Evolutionary conservation across 2,888 invertebrate genomes (phyloP).

Genomic region (Acheta domesticus): DNA sequence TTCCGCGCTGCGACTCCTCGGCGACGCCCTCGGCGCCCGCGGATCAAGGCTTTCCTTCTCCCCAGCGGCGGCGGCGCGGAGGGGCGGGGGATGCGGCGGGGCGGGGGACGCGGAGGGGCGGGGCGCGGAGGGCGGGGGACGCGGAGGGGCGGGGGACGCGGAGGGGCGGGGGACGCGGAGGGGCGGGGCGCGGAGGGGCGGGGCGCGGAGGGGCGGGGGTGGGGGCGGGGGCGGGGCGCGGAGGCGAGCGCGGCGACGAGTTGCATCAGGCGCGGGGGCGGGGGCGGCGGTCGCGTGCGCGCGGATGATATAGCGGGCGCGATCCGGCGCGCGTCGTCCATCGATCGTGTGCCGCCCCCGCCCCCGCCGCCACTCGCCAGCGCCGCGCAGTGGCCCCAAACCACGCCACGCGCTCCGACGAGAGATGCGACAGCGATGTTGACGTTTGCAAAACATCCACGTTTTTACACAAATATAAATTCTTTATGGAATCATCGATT

Average conservation of each 20-base stretch:
- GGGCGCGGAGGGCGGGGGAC: neutral
- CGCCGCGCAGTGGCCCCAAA: neutral
- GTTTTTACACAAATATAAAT: too few relatives aligned
- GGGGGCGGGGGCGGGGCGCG: neutral
- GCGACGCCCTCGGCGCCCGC: too few relatives aligned
- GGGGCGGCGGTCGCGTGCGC: neutral
- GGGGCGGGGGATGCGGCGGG: neutral
- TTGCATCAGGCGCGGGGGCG: neutral
- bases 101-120: neutral
- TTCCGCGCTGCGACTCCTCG: too few relatives aligned
- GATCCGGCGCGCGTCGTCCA: neutral
- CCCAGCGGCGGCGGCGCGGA: neutral
- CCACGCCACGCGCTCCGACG: neutral
- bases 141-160: neutral
- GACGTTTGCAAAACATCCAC: too few relatives aligned
- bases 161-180: neutral
- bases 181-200: neutral
- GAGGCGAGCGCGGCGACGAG: neutral
- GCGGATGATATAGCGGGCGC: slow-evolving; percentile 9
- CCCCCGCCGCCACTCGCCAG: neutral
- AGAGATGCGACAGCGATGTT: neutral
- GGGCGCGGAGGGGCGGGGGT: neutral
- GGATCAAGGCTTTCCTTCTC: neutral
- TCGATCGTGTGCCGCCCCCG: neutral
- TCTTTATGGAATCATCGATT: too few relatives aligned